phyloP scores from a whole-genome alignment of 2,113 vertebrate species.

The Dasyurus viverrinus region DNA sequence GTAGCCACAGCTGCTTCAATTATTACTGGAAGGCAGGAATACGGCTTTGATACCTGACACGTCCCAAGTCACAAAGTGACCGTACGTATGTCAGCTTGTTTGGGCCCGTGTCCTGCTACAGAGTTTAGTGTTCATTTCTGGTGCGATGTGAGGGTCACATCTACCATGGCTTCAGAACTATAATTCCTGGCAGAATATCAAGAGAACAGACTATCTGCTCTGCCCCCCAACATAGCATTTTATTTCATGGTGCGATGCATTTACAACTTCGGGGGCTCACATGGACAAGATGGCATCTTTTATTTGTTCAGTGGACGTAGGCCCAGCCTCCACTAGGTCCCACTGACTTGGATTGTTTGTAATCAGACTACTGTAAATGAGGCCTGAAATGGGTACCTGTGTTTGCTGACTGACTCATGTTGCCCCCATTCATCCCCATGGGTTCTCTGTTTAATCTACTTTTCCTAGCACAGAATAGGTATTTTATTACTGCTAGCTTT shows the following conservation, averaged over 20 bases:
- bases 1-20: not conserved
- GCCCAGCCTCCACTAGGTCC: not conserved
- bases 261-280: conserved; percentile 23
- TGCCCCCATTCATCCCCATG: too few relatives aligned
- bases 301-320: conserved; percentile 38
- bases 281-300: conserved; percentile 4
- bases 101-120: not conserved
- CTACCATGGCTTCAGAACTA: not conserved
- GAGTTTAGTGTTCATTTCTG: not conserved
- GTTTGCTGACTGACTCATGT: not conserved
- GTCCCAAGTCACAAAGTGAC: not conserved
- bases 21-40: conserved; percentile 3
- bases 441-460: not conserved
- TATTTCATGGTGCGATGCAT: conserved; percentile 52
- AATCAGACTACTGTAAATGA: conserved; percentile 13
- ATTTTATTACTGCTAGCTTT: not conserved
- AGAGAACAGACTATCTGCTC: not conserved
- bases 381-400: not conserved
- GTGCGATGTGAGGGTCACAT: not conserved
- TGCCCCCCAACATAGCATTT: conserved; percentile 26
- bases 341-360: not conserved
- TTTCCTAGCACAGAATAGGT: not conserved
- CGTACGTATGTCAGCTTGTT: not conserved
- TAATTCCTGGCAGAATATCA: conserved; percentile 11
- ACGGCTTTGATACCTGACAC: not conserved